Evolutionary conservation across 2,888 invertebrate genomes (phyloP).

Genomic region (Hipparchia sbordonii): DNA sequence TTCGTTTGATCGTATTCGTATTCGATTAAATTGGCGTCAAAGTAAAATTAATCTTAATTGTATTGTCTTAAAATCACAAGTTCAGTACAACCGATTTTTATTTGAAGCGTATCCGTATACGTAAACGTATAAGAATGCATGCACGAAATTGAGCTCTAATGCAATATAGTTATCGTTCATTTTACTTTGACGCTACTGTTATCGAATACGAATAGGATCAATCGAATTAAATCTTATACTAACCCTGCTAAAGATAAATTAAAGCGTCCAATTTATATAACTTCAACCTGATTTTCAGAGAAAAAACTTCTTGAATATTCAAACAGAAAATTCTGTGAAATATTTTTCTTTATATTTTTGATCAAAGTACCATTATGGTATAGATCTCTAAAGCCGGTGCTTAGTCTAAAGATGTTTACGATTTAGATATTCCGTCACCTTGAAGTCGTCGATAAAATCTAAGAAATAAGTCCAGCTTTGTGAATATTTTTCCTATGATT

Average conservation of each 20-base stretch:
- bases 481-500: not conserved
- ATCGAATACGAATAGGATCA: no score
- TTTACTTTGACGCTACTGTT: no score
- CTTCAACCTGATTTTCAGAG: conserved; percentile 3
- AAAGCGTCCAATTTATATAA: conserved; percentile 19
- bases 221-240: no score
- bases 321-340: not conserved
- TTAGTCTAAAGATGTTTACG: not conserved
- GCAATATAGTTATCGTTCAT: no score
- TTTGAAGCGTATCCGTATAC: no score
- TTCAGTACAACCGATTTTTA: no score
- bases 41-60: no score
- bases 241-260: conserved; percentile 7
- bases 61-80: no score
- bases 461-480: not conserved
- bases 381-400: no score
- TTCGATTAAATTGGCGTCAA: no score
- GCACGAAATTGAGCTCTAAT: not conserved
- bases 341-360: not conserved
- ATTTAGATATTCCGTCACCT: not conserved
- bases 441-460: not conserved
- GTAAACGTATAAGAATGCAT: no score
- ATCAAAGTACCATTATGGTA: not conserved
- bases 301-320: not conserved
- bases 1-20: no score